These are phyloP conservation scores for Pecten maximus DNA, from an alignment of 2,888 invertebrate genomes.

Conservation along the genomic window DNA sequence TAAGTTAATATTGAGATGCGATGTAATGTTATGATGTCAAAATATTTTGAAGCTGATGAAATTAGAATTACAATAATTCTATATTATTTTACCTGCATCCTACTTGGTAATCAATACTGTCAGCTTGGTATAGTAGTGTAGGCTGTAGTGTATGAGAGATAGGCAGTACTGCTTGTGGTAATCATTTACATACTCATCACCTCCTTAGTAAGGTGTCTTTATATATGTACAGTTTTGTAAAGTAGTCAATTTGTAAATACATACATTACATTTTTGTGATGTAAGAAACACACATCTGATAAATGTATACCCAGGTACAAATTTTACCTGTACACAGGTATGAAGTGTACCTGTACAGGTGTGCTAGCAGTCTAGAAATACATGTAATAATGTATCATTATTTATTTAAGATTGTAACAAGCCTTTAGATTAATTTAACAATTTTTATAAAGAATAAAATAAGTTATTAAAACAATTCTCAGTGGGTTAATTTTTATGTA, in stretches of 20 bases:
- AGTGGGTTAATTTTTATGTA: neutral
- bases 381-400: neutral
- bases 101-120: neutral
- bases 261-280: neutral
- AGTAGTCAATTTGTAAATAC: neutral
- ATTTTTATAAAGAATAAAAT: constrained; percentile 17
- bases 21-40: no score
- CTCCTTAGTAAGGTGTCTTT: neutral
- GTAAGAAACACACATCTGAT: neutral
- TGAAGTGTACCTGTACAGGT: neutral
- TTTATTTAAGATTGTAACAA: constrained; percentile 22
- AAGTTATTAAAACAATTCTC: neutral
- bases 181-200: neutral
- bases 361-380: neutral
- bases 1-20: no score
- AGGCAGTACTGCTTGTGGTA: neutral
- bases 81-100: no score
- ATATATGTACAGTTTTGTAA: neutral
- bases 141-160: neutral
- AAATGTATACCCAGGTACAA: neutral
- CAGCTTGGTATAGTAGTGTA: neutral
- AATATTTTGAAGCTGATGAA: no score
- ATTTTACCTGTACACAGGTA: neutral
- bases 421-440: constrained; percentile 26
- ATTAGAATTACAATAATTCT: no score